Evolutionary conservation across 1,140 invertebrate species (phyloP), one percentile per base, ranked within the genome.

Genomic region (Psilanteris sp.): DNA sequence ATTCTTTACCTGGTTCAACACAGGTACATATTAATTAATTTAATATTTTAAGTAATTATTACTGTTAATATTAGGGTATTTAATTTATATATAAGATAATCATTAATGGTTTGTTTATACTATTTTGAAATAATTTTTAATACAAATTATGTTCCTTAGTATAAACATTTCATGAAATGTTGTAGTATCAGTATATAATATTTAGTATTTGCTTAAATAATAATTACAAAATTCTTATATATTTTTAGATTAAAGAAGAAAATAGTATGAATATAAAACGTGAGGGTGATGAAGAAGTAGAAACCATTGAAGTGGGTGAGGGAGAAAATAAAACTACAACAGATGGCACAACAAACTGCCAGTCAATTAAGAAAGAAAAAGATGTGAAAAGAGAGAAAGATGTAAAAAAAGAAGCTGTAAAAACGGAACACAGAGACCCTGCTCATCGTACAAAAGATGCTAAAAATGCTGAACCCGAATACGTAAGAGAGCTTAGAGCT

Each of bases 401-500:
- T 22, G 79, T 89, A 4, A 92, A 92, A 50, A 93, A 93, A 67
- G 92, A 93, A 76, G 80, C 85, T 4, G 79, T 89, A 4, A 91
- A 90, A 82, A 88, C 85, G 13, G 90, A 88, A 44, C 89, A 90
- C 64, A 80, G 90, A 4, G 90, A 91, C 79, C 81, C 84, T 14
- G 84, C 87, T 0, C 90, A 91, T 72, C 87, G 91, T 15, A 71
- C 82, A 3, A 92, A 92, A 79, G 91, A 92, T 61, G 82, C 90
- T 0, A 92, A 92, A 81, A 87, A 90, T 36, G 87, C 87, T 4
- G 92, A 92, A 80, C 91, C 90, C 9, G 91, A 92, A 83, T 84
- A 91, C 11, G 90, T 98, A 36, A 92, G 96, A 76, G 96, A 98
- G 84, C 89, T 98, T 11, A 95, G 96, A 83, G 93, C 93, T 54